Percentiles rank a stretch among this genome's conserved stretches.
phyloP scores from a whole-genome alignment of 2,888 invertebrate species.

The Corythucha ciliata region DNA sequence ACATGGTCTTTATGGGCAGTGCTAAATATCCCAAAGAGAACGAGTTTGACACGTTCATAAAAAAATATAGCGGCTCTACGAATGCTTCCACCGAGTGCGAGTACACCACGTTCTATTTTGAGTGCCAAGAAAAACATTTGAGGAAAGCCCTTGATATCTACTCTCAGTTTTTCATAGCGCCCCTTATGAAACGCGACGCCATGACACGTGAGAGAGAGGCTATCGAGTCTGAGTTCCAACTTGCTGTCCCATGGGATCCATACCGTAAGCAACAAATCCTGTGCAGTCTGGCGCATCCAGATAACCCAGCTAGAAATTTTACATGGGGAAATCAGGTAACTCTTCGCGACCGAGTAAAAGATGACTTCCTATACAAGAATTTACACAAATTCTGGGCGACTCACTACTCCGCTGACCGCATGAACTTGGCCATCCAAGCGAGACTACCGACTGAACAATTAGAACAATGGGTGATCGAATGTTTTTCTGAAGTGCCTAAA shows the following conservation, averaged over 20 bases:
- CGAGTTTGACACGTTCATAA: slow-evolving; percentile 69
- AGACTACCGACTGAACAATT: slow-evolving; percentile 54
- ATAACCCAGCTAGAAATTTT: slow-evolving; percentile 62
- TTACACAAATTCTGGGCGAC: slow-evolving; percentile 64
- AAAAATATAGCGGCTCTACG: slow-evolving; percentile 63
- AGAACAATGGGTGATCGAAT: slow-evolving; percentile 53
- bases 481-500: slow-evolving; percentile 59
- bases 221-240: slow-evolving; percentile 85
- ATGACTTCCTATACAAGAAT: slow-evolving; percentile 56
- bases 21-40: slow-evolving; percentile 80
- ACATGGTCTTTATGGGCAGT: slow-evolving; percentile 94
- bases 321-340: slow-evolving; percentile 76
- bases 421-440: slow-evolving; percentile 62
- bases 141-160: slow-evolving; percentile 71
- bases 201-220: slow-evolving; percentile 80
- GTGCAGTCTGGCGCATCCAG: slow-evolving; percentile 54
- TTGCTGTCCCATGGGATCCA: slow-evolving; percentile 63
- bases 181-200: slow-evolving; percentile 72
- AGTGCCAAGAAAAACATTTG: slow-evolving; percentile 70
- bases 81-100: slow-evolving; percentile 75
- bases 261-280: slow-evolving; percentile 69
- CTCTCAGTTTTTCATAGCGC: slow-evolving; percentile 78
- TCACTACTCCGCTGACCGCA: slow-evolving; percentile 78
- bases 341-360: slow-evolving; percentile 55
- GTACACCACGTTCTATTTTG: slow-evolving; percentile 79